Conservation (phyloP, 2,113 vertebrate species). For the Xiphophorus maculatus region DNA sequence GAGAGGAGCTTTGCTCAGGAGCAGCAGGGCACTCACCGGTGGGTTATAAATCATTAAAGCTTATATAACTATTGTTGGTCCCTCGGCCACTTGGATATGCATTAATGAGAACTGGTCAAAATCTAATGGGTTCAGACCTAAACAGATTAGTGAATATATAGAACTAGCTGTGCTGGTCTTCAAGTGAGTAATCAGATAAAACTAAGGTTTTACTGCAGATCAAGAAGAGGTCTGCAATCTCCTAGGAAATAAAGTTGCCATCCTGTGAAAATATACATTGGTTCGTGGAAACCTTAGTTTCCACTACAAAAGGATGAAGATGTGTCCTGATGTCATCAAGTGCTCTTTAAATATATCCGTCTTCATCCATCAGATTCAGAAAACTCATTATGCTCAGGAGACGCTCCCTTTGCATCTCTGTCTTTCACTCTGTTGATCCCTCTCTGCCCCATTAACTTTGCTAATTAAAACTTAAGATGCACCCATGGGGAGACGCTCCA, state of each 20-base stretch:
- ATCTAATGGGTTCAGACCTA: slow-evolving; percentile 28
- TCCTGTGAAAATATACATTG: slow-evolving; percentile 13
- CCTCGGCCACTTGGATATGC: slow-evolving; percentile 11
- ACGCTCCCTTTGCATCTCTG: slow-evolving; percentile 16
- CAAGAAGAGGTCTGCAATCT: slow-evolving; percentile 10
- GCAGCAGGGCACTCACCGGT: slow-evolving; percentile 6
- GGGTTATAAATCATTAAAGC: slow-evolving; percentile 49
- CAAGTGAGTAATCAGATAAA: slow-evolving; percentile 45
- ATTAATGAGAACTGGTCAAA: slow-evolving; percentile 38
- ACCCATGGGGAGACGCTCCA: slow-evolving; percentile 54
- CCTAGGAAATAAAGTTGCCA: slow-evolving; percentile 2
- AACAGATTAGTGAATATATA: slow-evolving; percentile 40
- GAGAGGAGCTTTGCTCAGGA: slow-evolving; percentile 31
- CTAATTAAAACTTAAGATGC: slow-evolving; percentile 67
- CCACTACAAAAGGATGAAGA: slow-evolving; percentile 27
- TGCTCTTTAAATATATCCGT: slow-evolving; percentile 6
- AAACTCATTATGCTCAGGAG: slow-evolving; percentile 34
- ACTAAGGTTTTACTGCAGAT: slow-evolving; percentile 47
- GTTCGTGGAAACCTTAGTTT: slow-evolving; percentile 21
- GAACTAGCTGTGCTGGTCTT: slow-evolving; percentile 16
- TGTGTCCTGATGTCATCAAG: slow-evolving; percentile 4
- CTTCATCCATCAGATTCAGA: slow-evolving; percentile 29
- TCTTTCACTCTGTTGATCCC: slow-evolving; percentile 42
- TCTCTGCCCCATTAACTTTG: slow-evolving; percentile 61
- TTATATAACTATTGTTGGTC: slow-evolving; percentile 35